Percentiles rank a stretch among this genome's conserved stretches.
These are phyloP conservation scores for Misgurnus mizolepis DNA, from an alignment of 2,113 vertebrate species.

Conservation along the genomic window DNA sequence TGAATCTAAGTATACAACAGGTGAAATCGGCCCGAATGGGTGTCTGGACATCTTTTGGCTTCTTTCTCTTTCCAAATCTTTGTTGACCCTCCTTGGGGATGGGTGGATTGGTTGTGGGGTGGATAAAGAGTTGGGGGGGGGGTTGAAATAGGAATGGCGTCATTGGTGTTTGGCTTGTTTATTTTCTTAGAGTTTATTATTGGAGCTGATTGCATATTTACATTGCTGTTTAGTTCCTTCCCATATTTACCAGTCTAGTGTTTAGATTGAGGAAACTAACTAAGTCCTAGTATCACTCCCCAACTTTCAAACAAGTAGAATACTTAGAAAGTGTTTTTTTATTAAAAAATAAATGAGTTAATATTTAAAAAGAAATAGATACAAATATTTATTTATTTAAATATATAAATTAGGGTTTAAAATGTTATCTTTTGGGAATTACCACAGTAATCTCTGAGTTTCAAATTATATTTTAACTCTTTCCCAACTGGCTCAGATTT, in stretches of 20 bases:
- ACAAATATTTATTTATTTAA: too few relatives aligned
- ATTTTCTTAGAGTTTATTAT: constrained; percentile 73
- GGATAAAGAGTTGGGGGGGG: constrained; percentile 31
- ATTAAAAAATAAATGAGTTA: too few relatives aligned
- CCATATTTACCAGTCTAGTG: constrained; percentile 64
- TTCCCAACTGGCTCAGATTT: too few relatives aligned
- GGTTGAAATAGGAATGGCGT: constrained; percentile 62
- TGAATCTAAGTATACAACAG: not conserved
- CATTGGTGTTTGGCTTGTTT: constrained; percentile 61
- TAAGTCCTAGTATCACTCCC: constrained; percentile 10
- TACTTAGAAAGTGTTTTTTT: too few relatives aligned
- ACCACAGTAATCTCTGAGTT: too few relatives aligned
- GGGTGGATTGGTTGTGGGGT: not conserved
- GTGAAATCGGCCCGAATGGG: not conserved
- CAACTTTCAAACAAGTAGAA: too few relatives aligned
- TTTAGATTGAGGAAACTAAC: constrained; percentile 77
- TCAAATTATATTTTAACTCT: too few relatives aligned
- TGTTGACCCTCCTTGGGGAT: not conserved
- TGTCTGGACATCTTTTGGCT: not conserved
- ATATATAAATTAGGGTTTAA: too few relatives aligned
- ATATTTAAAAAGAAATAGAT: too few relatives aligned
- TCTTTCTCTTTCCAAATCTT: constrained; percentile 13
- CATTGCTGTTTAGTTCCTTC: constrained; percentile 64
- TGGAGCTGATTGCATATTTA: constrained; percentile 75
- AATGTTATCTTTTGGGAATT: too few relatives aligned